Percentiles rank a stretch among this genome's conserved stretches.
These are phyloP conservation scores for Falco peregrinus DNA, from an alignment of 2,797 vertebrate genomes.

Conservation along the genomic window DNA sequence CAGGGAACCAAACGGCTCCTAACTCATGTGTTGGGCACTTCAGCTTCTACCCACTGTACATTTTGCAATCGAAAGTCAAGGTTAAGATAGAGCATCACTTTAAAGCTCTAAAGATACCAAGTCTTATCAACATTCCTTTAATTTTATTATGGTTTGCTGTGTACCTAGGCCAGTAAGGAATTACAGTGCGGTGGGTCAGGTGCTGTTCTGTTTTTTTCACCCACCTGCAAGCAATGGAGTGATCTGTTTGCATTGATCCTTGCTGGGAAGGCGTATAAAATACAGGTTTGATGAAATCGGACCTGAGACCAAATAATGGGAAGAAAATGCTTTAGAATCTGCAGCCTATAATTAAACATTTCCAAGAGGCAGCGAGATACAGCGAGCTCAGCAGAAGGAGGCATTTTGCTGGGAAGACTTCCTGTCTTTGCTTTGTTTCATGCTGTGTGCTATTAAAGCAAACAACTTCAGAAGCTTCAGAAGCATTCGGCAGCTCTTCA, in stretches of 20 bases:
- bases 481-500: neutral
- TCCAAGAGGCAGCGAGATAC: neutral
- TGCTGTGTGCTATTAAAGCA: slow-evolving; percentile 22
- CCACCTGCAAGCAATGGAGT: neutral
- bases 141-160: neutral
- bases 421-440: slow-evolving; percentile 19
- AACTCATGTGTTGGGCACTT: neutral
- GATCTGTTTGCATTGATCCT: neutral
- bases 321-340: neutral
- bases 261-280: neutral
- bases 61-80: neutral
- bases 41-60: rapidly evolving
- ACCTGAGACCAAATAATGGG: neutral
- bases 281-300: neutral
- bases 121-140: neutral
- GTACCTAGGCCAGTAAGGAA: neutral
- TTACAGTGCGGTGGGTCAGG: neutral
- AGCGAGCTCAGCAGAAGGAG: slow-evolving; percentile 22
- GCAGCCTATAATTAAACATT: slow-evolving; percentile 20
- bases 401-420: neutral
- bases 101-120: neutral
- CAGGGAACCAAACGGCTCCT: neutral
- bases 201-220: neutral
- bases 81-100: neutral
- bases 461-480: slow-evolving; percentile 1